Evolutionary conservation across 2,797 vertebrate species (phyloP), one percentile per base, ranked within the genome.

Genomic region (Sphenopsis melanotis): DNA sequence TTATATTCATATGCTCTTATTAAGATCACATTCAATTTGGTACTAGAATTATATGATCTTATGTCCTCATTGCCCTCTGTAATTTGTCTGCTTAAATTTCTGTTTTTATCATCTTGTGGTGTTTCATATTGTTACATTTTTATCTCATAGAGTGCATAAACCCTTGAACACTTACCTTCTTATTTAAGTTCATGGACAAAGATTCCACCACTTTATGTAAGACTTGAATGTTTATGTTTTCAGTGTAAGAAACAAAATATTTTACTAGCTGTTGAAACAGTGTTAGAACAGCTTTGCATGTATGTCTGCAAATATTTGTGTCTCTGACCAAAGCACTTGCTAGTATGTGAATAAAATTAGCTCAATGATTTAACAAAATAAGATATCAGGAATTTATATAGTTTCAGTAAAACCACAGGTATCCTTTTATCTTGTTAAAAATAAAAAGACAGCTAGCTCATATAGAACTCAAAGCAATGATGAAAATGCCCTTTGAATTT

Each of bases 401-500:
- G 55, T 74, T 74, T 79, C 34, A 79, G 26, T 57, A 47, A 72
- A 91, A 66, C 4, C 19, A 72, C 14, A 52, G 12, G 8, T 53
- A 83, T 47, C 11, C 1, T 95, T 95, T 57, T n/a, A 8, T 15
- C 13, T 75, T 49, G 29, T 12, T 59, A 29, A 53, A 56, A 63
- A 76, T 47, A n/a, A 49, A 57, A 39, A 75, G 37, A 19, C 44
- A 22, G 3, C 23, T 41, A 53, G 9, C 34, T 81, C 9, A 52
- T 74, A 55, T n/a, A 56, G 71, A 88, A 39, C 7, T 80, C 88
- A 79, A 87, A 81, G 34, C 11, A 69, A 55, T 59, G 32, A 90
- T 83, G 9, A 70, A 90, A 83, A 77, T 64, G 60, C 14, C 15
- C 27, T 94, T 94, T 89, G 56, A 92, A 93, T 91, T 93, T 44